These are phyloP conservation scores for Drepana falcataria DNA, from an alignment of 2,888 invertebrate genomes.

Conservation along the genomic window DNA sequence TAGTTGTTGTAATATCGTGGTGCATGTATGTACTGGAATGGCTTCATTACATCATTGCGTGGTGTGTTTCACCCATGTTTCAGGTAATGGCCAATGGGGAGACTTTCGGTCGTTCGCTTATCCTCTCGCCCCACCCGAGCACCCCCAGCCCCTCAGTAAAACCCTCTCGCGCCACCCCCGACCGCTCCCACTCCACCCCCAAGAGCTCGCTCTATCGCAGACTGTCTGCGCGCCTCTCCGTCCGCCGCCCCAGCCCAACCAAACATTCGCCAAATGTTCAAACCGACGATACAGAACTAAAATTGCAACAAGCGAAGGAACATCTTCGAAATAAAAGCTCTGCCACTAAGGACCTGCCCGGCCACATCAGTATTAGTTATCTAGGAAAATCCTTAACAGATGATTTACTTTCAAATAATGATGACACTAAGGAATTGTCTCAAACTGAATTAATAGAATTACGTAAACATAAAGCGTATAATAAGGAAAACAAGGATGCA, in stretches of 20 bases:
- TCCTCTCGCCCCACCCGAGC: constrained; percentile 71
- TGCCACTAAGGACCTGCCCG: constrained; percentile 40
- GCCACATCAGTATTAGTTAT: constrained; percentile 54
- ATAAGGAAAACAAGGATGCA: constrained; percentile 64
- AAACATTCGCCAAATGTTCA: constrained; percentile 28
- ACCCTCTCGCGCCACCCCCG: constrained; percentile 57
- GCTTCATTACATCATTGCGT: constrained; percentile 79
- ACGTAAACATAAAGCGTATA: constrained; percentile 44
- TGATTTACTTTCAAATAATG: constrained; percentile 39
- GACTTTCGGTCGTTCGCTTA: constrained; percentile 82
- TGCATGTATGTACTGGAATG: constrained; percentile 77
- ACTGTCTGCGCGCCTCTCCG: constrained; percentile 68
- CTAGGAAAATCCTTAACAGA: constrained; percentile 54
- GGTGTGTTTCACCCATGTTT: constrained; percentile 81
- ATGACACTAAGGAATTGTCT: constrained; percentile 32
- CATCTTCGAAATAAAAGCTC: constrained; percentile 49
- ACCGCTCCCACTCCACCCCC: constrained; percentile 65
- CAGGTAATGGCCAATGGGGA: constrained; percentile 84
- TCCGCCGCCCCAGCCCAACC: constrained; percentile 48
- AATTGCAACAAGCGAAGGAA: constrained; percentile 51
- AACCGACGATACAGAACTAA: constrained; percentile 48
- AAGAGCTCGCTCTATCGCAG: constrained; percentile 71
- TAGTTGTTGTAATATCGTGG: constrained; percentile 49
- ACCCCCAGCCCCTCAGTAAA: constrained; percentile 51
- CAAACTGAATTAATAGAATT: constrained; percentile 42